Evolutionary conservation across 2,888 invertebrate genomes (phyloP), one percentile per base, ranked within the genome.

Genomic region (Lepetodrilus schrolli): DNA sequence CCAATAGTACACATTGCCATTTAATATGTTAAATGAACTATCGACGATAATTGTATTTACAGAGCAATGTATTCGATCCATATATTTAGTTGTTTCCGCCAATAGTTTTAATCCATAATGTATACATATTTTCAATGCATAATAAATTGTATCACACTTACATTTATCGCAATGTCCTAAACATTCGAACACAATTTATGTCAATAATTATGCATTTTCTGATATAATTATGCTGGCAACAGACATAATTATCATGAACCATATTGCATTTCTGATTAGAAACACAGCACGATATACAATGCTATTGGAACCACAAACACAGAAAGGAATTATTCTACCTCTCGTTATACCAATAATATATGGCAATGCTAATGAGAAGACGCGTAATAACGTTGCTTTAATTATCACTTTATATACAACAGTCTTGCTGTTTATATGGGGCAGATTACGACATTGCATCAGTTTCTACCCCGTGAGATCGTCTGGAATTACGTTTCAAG

Each of bases 321-420:
- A 43, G 43, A 13, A 17, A 4, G 17, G 43, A 4, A 4, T 43
- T 43, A 17, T 43, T 17, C 43, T n/a, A n/a, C 43, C 43, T 8
- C n/a, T 43, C 43, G 13, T 1, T 17, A 43, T 17, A 43, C 17
- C 43, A 43, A 43, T 43, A 13, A 43, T 17, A 43, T 43, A 13
- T 17, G 13, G 13, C 10, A 17, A 43, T 43, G 43, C 13, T 43
- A 43, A 43, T 43, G 43, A 43, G 43, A 10, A 17, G 17, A 17
- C 43, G 13, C 3, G 58, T 34, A 58, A 58, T 58, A 30, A 58
- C 23, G 30, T 30, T 30, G 23, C 5, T 7, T 30, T 58, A 58
- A 58, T 58, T 17, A 58, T 30, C 23, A 17, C 30, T 58, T 58
- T 23, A 58, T 58, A 23, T 58, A 58, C 58, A 58, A 30, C 58